Percentiles rank a stretch among this genome's conserved stretches.
These are phyloP conservation scores for Nanger granti DNA, from an alignment of 2,113 vertebrate genomes.

Conservation along the genomic window DNA sequence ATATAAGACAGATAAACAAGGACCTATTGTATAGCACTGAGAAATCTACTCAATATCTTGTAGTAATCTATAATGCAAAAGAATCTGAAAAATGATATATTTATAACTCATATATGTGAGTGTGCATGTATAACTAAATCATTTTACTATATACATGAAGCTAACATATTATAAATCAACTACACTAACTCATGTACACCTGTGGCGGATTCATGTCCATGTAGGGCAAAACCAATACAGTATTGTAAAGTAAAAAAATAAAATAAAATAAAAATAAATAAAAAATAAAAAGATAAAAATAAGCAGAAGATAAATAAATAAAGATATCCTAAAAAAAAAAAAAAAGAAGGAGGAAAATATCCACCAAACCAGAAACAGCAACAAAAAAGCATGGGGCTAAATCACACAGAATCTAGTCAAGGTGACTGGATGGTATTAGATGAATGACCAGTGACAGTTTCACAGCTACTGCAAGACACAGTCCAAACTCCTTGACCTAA, in stretches of 20 bases:
- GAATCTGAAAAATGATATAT: neutral
- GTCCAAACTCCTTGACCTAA: neutral
- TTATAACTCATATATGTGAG: neutral
- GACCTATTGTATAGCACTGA: neutral
- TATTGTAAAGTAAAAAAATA: no score
- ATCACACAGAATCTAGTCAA: neutral
- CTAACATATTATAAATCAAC: neutral
- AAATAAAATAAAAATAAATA: no score
- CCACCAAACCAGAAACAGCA: neutral
- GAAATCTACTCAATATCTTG: neutral
- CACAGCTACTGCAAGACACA: neutral
- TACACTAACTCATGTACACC: neutral
- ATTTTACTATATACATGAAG: neutral
- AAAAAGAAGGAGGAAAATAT: neutral
- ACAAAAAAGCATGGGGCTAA: neutral
- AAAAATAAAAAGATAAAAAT: no score
- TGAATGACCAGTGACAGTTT: neutral
- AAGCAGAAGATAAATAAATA: no score
- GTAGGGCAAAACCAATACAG: no score
- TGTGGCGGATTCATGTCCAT: no score
- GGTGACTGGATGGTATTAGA: neutral
- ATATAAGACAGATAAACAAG: neutral
- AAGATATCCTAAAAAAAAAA: neutral
- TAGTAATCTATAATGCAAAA: neutral
- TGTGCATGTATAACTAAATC: neutral